phyloP scores from a whole-genome alignment of 2,113 vertebrate species.

The Hemibagrus wyckioides region DNA sequence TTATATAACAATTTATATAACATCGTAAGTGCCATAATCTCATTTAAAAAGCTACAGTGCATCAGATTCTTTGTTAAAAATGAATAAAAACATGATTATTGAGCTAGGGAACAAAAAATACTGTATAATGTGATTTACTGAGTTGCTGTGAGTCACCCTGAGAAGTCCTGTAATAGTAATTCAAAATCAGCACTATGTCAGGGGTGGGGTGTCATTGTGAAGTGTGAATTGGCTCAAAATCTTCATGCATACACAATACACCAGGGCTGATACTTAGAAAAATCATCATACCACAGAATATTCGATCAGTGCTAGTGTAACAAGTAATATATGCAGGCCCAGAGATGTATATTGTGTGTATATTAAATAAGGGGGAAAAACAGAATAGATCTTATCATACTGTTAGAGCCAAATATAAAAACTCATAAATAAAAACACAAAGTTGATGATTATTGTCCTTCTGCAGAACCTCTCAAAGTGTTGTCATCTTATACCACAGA shows the following conservation, averaged over 20 bases:
- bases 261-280: background rate
- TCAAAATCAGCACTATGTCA: constrained; percentile 5
- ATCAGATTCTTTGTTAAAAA: background rate
- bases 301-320: background rate
- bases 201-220: too few relatives aligned
- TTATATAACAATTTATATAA: background rate
- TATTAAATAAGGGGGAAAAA: background rate
- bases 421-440: background rate
- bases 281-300: background rate
- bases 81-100: background rate
- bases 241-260: background rate
- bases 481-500: background rate
- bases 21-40: background rate
- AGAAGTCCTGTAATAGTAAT: background rate
- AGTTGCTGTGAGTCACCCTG: background rate
- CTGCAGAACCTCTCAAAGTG: background rate
- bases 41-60: background rate
- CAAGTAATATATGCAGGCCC: background rate
- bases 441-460: background rate
- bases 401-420: background rate
- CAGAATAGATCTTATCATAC: background rate
- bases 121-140: background rate
- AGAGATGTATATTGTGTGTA: background rate
- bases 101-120: background rate
- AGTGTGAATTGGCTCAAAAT: background rate